Evolutionary conservation across 2,113 vertebrate genomes (phyloP).

Genomic region (Ondatra zibethicus): DNA sequence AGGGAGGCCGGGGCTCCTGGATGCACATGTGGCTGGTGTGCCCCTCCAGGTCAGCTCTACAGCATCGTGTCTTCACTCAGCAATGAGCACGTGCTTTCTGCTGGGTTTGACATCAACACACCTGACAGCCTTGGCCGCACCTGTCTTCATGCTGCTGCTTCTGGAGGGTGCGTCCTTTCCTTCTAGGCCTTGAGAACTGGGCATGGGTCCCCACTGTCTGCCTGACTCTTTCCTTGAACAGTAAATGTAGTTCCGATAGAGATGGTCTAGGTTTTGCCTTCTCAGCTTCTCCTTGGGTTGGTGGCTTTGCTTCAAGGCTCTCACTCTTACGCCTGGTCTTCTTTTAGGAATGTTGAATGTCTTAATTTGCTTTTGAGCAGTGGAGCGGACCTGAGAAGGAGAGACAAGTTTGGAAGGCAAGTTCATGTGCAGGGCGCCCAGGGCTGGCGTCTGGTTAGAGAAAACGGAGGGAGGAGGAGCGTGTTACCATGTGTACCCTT

Average conservation of each 20-base stretch:
- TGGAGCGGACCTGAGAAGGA: slow-evolving; percentile 92
- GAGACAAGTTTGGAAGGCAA: slow-evolving; percentile 95
- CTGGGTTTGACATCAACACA: slow-evolving; percentile 95
- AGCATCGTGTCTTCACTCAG: slow-evolving; percentile 94
- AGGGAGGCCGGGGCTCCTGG: background rate
- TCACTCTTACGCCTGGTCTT: background rate
- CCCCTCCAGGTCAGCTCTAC: slow-evolving; percentile 93
- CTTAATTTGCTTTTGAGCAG: slow-evolving; percentile 95
- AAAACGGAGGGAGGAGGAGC: background rate
- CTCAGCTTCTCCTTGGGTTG: background rate
- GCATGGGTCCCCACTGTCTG: background rate
- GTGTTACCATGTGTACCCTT: background rate
- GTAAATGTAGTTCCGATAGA: background rate
- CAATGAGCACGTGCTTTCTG: slow-evolving; percentile 92
- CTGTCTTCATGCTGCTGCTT: slow-evolving; percentile 97
- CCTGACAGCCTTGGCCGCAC: slow-evolving; percentile 94
- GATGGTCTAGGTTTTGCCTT: background rate
- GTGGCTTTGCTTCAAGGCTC: background rate
- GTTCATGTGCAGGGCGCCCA: background rate
- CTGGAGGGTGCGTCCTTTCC: slow-evolving; percentile 91
- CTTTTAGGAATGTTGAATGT: slow-evolving; percentile 94
- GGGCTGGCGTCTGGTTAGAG: background rate
- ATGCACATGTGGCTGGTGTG: background rate
- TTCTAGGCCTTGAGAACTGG: background rate
- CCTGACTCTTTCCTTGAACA: background rate